Evolutionary conservation across 2,888 invertebrate genomes (phyloP).

Genomic region (Malachius bipustulatus): DNA sequence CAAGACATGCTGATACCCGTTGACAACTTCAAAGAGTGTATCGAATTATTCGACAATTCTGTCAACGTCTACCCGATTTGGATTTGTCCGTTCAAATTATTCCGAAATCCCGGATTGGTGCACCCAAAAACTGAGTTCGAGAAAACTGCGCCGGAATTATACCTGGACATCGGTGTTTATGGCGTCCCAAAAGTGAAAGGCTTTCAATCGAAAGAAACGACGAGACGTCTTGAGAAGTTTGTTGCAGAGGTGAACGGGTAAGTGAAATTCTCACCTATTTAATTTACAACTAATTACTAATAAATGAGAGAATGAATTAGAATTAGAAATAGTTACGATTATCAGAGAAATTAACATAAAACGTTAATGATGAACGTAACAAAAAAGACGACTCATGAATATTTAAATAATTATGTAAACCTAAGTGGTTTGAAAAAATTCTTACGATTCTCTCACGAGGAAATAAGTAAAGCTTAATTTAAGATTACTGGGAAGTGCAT

Average conservation of each 20-base stretch:
- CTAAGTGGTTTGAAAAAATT: too few relatives aligned
- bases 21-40: constrained; percentile 43
- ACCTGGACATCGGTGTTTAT: constrained; percentile 71
- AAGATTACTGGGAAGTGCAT: too few relatives aligned
- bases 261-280: too few relatives aligned
- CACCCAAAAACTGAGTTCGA: constrained; percentile 37
- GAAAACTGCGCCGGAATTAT: constrained; percentile 41
- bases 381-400: too few relatives aligned
- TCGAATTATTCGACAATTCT: constrained; percentile 53
- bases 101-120: constrained; percentile 58
- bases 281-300: too few relatives aligned
- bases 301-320: too few relatives aligned
- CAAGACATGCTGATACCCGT: constrained; percentile 74
- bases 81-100: constrained; percentile 69
- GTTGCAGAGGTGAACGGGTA: constrained; percentile 54
- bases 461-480: too few relatives aligned
- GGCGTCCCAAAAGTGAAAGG: constrained; percentile 55
- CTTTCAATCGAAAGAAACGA: constrained; percentile 52
- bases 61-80: constrained; percentile 64
- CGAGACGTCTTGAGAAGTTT: constrained; percentile 56
- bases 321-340: too few relatives aligned
- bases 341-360: too few relatives aligned
- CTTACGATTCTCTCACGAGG: too few relatives aligned
- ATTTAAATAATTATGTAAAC: too few relatives aligned
- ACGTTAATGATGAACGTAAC: too few relatives aligned